These are phyloP conservation scores for Papilio glaucus DNA, from an alignment of 1,140 invertebrate genomes.

Conservation along the genomic window DNA sequence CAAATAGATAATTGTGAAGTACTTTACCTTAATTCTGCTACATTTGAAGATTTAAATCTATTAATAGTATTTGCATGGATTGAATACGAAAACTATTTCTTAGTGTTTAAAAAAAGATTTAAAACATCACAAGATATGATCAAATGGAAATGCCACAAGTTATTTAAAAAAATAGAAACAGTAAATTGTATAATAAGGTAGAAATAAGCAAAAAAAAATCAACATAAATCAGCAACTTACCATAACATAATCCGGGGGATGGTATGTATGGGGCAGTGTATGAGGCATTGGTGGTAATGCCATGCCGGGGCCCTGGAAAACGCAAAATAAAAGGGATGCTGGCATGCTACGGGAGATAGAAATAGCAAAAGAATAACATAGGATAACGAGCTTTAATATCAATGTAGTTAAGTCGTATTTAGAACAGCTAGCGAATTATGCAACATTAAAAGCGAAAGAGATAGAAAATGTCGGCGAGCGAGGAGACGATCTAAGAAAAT, in stretches of 20 bases:
- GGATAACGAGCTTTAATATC: constrained; percentile 45
- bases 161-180: constrained; percentile 23
- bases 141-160: constrained; percentile 36
- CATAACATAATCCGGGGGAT: constrained; percentile 79
- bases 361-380: constrained; percentile 53
- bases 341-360: constrained; percentile 72
- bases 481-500: constrained; percentile 22
- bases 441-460: constrained; percentile 46
- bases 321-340: constrained; percentile 74
- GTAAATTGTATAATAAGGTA: constrained; percentile 20
- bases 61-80: not conserved
- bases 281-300: constrained; percentile 75
- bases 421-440: constrained; percentile 46
- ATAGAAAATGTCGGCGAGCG: constrained; percentile 38
- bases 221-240: constrained; percentile 71
- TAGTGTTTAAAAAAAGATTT: no score
- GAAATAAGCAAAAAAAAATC: constrained; percentile 52
- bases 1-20: constrained; percentile 1
- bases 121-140: not conserved
- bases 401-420: constrained; percentile 43
- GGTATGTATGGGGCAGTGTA: constrained; percentile 80
- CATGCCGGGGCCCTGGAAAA: constrained; percentile 80
- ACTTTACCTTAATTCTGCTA: constrained; percentile 14
- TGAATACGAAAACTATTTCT: no score
- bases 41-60: not conserved